Evolutionary conservation across 2,888 invertebrate species (phyloP), one percentile per base, ranked within the genome.

Genomic region (Phyto melanocephala): DNA sequence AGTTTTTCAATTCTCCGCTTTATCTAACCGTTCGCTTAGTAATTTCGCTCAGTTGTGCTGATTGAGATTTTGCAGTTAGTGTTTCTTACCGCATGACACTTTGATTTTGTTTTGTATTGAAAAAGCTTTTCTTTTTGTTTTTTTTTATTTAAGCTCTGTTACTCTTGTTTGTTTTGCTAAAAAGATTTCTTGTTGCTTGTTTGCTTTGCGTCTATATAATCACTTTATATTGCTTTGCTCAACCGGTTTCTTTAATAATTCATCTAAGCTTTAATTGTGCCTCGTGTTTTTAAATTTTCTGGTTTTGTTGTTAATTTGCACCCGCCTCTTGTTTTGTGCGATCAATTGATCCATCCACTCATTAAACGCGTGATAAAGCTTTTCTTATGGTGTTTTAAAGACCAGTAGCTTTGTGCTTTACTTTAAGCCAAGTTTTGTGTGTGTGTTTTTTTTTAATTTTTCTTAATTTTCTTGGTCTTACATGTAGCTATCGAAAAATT

Each of bases 21-120:
- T 71, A 74, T 78, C 84, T 84, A 85, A 88, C 89, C 89, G 89
- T 87, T 88, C 88, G 87, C 89, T 84, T 87, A 82, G 87, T 88
- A 87, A 88, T 86, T 87, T 87, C 88, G 89, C 88, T 89, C 88
- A 87, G 85, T 88, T 89, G 87, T 89, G 89, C 84, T 76, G 81
- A 85, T 84, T 84, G 85, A 81, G 83, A 83, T 86, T 83, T 85
- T 82, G 56, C 72, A 85, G 87, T 87, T 87, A 87, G 28, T 76
- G 67, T 8, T 71, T 52, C 60, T 71, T 79, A 71, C 82, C 63
- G 50, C 65, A 75, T 67, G 52, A 67, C 65, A 63, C 62, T 70
- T 70, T 62, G 68, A 60, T 60, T 68, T 76, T 68, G 60, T 70
- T 75, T 63, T 58, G 63, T 20, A 56, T n/a, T 68, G 45, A 8